phyloP scores from a whole-genome alignment of 2,888 invertebrate species.

The Idaea aversata region DNA sequence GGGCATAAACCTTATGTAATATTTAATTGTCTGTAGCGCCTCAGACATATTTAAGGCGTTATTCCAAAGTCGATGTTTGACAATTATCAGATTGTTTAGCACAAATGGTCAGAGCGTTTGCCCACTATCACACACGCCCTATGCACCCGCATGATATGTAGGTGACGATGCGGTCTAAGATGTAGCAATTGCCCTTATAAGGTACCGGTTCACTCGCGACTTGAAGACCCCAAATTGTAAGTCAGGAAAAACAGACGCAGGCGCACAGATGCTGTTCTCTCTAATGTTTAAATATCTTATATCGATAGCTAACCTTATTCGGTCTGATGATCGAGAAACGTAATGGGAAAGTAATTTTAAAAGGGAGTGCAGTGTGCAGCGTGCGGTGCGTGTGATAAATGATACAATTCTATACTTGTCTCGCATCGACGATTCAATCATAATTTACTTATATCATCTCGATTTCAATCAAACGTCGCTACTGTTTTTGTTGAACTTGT shows the following conservation, averaged over 20 bases:
- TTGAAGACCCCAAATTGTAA: too few species aligned
- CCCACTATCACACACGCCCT: too few species aligned
- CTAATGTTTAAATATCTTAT: not conserved
- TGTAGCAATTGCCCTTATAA: too few species aligned
- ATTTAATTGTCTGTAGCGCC: too few species aligned
- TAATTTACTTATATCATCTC: not conserved
- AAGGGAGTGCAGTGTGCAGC: conserved; percentile 15
- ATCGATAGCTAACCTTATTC: conserved; percentile 3
- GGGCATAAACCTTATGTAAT: too few species aligned
- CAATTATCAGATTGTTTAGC: too few species aligned
- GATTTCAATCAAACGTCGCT: not conserved
- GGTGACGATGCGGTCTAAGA: too few species aligned
- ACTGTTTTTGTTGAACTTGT: not conserved
- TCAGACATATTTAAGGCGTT: too few species aligned
- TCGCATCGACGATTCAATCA: conserved; percentile 3
- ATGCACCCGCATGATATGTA: too few species aligned
- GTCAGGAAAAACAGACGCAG: not conserved
- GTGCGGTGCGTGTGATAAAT: conserved; percentile 25
- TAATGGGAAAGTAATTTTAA: conserved; percentile 27
- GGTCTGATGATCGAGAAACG: conserved; percentile 14
- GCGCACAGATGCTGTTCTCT: not conserved
- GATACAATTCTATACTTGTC: not conserved
- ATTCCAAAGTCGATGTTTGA: too few species aligned
- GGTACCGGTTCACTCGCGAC: too few species aligned
- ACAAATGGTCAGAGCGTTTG: too few species aligned